Conservation (phyloP, 2,888 invertebrate genomes). For the Bursaphelenchus okinawaensis region DNA sequence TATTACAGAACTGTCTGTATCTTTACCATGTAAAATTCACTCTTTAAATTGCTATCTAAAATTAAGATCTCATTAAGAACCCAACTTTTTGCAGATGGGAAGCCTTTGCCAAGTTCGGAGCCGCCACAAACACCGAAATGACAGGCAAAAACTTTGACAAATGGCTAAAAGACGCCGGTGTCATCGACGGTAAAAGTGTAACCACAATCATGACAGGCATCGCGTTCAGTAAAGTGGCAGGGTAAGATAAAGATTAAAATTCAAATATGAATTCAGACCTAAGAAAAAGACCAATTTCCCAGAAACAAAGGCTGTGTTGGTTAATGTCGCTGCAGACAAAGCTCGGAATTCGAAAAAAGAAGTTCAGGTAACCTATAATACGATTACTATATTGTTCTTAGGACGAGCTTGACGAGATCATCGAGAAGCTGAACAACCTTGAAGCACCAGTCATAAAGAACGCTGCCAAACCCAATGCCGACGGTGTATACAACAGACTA, state of each 20-base stretch:
- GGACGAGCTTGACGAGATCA: constrained; percentile 55
- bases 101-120: constrained; percentile 51
- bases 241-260: constrained; percentile 30
- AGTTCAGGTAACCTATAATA: constrained; percentile 36
- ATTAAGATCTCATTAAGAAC: background rate
- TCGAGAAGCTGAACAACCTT: constrained; percentile 45
- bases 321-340: constrained; percentile 51
- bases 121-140: constrained; percentile 36
- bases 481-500: constrained; percentile 54
- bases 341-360: constrained; percentile 47
- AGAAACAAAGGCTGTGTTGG: constrained; percentile 55
- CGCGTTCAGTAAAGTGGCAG: constrained; percentile 57
- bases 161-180: constrained; percentile 52
- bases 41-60: background rate
- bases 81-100: constrained; percentile 48
- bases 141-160: constrained; percentile 39
- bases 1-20: background rate
- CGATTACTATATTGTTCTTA: constrained; percentile 15
- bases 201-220: constrained; percentile 57
- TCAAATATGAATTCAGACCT: constrained; percentile 39
- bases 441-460: constrained; percentile 48
- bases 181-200: constrained; percentile 45
- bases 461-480: constrained; percentile 47
- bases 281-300: constrained; percentile 57
- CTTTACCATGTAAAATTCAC: background rate